These are phyloP conservation scores for Psittacula derbiana DNA, from an alignment of 2,797 vertebrate species.

Conservation along the genomic window DNA sequence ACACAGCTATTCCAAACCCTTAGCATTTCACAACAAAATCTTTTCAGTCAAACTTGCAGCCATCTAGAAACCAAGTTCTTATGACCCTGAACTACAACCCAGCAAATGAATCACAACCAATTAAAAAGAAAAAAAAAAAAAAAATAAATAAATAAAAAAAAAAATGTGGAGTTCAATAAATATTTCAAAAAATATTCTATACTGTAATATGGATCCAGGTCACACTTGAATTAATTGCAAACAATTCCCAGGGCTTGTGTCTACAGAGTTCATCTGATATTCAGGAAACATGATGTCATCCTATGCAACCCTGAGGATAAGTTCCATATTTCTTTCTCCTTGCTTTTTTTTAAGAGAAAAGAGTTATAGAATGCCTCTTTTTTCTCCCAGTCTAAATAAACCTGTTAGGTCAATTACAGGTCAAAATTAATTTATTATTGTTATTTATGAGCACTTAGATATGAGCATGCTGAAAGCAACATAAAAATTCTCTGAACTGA, in stretches of 20 bases:
- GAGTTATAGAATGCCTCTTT: background rate
- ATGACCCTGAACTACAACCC: background rate
- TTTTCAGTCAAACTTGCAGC: background rate
- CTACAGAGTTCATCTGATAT: background rate
- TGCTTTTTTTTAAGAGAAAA: background rate
- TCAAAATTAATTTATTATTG: background rate
- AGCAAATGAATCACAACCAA: background rate
- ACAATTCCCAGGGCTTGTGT: background rate
- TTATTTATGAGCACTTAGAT: background rate
- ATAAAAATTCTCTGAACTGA: background rate
- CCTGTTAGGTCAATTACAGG: background rate
- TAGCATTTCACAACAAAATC: background rate
- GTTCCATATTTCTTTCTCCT: background rate
- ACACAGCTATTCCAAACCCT: background rate
- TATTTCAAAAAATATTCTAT: background rate
- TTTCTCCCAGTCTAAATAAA: background rate
- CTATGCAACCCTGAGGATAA: background rate
- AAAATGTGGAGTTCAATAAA: background rate
- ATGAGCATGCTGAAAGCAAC: background rate
- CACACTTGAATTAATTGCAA: background rate
- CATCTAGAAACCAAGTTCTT: background rate
- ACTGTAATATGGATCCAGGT: background rate
- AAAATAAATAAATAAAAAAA: background rate
- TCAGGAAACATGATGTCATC: background rate
- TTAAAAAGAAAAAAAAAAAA: background rate